Evolutionary conservation across 2,113 vertebrate species (phyloP), one percentile per base, ranked within the genome.

Genomic region (Porphyrio hochstetteri): DNA sequence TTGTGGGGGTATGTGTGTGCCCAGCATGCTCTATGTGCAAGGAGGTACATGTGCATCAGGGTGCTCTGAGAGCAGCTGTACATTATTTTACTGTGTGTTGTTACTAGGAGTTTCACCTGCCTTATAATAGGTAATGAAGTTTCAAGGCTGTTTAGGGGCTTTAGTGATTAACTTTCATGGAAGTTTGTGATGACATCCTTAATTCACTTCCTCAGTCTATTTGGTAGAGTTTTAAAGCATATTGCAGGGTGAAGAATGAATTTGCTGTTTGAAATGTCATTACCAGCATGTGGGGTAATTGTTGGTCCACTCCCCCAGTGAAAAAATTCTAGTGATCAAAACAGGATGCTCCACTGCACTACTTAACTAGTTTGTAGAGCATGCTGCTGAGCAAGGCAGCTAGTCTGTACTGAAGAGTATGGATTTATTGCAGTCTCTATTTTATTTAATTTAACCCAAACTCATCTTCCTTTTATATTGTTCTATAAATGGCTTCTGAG

Each of bases 21-120:
- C 64, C 25, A 5, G 64, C 60, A 1, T 5, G 52, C 16, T 69
- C 29, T 7, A 2, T 65, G 61, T 29, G 50, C 33, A 2, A 42
- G 80, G 42, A 33, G 61, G 1, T 53, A 55, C 8, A 3, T 17
- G 38, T 23, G 67, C 29, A 11, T 18, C 7, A 0, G 1, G 1
- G 33, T 11, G 5, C 65, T 40, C 2, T 2, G 31, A 20, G 20
- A 64, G 63, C 80, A 19, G 67, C 82, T 64, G 61, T 4, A 20
- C 3, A 0, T 2, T 20, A 1, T 4, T 46, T 42, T 13, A 48
- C 46, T 75, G 31, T 3, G 20, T 67, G 16, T 72, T 52, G 55
- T 29, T 27, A 36, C 17, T 33, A 7, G 33, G 60, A 63, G 2
- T 36, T 87, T 76, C 60, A 67, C 15, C 10, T 87, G 65, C 53